Evolutionary conservation across 2,888 invertebrate genomes (phyloP).

Genomic region (Mesorhabditis spiculigera): DNA sequence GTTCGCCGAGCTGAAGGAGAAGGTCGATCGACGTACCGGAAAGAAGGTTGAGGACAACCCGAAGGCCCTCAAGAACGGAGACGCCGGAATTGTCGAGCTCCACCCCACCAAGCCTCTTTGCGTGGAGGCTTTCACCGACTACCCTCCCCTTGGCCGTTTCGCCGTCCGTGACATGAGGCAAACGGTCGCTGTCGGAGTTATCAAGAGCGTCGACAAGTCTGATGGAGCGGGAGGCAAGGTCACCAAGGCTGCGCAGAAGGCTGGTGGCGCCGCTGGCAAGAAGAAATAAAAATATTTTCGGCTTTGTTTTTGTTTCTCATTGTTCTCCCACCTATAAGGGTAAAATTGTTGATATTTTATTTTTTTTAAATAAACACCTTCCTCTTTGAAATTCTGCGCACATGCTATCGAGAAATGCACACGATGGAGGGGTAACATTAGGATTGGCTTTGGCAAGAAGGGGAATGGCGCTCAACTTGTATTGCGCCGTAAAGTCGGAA

Average conservation of each 20-base stretch:
- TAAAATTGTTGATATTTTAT: not conserved
- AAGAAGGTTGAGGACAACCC: constrained; percentile 63
- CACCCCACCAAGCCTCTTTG: constrained; percentile 93
- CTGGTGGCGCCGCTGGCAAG: constrained; percentile 79
- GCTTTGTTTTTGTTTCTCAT: not conserved
- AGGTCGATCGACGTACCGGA: constrained; percentile 92
- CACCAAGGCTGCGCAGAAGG: constrained; percentile 75
- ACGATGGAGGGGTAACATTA: too few species aligned
- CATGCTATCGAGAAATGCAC: too few species aligned
- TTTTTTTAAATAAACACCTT: not conserved
- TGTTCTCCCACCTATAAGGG: not conserved
- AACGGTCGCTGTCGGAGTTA: constrained; percentile 75
- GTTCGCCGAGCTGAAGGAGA: constrained; percentile 96
- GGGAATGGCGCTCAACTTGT: too few species aligned
- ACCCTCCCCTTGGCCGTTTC: constrained; percentile 92
- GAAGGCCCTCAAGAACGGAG: constrained; percentile 85
- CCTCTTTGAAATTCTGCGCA: too few species aligned
- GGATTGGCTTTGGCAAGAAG: too few species aligned
- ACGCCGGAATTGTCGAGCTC: constrained; percentile 89
- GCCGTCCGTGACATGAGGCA: constrained; percentile 98
- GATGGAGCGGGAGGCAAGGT: constrained; percentile 71
- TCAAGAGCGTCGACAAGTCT: constrained; percentile 77
- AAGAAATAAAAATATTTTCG: not conserved
- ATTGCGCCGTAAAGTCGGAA: too few species aligned
- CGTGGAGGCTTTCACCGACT: constrained; percentile 95